Evolutionary conservation across 2,888 invertebrate genomes (phyloP), one percentile per base, ranked within the genome.

Genomic region (Carterocephalus palaemon): DNA sequence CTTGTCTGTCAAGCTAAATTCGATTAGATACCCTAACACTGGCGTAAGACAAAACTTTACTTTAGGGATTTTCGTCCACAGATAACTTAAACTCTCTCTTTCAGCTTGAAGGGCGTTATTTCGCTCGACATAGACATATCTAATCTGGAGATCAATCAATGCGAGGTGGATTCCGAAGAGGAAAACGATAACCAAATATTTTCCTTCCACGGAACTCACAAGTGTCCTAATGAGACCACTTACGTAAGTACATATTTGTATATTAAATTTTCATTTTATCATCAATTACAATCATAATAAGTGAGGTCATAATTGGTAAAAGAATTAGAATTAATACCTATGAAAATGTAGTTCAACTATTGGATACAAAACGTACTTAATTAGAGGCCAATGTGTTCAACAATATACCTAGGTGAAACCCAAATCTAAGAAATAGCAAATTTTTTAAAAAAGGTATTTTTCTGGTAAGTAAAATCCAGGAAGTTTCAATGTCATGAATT

Each of bases 151-250:
- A 91, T 95, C 60, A 96, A 97, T 79, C 97, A 97, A 67, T 97
- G 97, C 74, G 95, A 95, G 62, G 67, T 61, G 17, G 61, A 64
- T 52, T 51, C 56, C 23, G 62, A 62, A 24, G 62, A 64, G 28
- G 70, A 64, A 49, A 76, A 64, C 51, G 75, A 82, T 50, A 89
- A 91, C 65, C 92, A 94, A 70, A 91, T 95, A 61, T 90, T 91
- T 67, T 91, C 93, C 6, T 96, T 97, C 73, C 91, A 93, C 57
- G 95, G 95, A 54, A 95, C 96, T 12, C 96, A 97, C 78, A 96
- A 95, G 84, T 97, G 97, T 74, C 95, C 95, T 64, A 92, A 92
- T 67, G 88, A 89, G 55, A 94, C 94, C 36, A 94, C 94, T 67
- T 89, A 91, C 87, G 95, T 95, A 88, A 89, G 88, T 83, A 34